These are phyloP conservation scores for Tridacna gigas DNA, from an alignment of 2,888 invertebrate genomes.

Conservation along the genomic window DNA sequence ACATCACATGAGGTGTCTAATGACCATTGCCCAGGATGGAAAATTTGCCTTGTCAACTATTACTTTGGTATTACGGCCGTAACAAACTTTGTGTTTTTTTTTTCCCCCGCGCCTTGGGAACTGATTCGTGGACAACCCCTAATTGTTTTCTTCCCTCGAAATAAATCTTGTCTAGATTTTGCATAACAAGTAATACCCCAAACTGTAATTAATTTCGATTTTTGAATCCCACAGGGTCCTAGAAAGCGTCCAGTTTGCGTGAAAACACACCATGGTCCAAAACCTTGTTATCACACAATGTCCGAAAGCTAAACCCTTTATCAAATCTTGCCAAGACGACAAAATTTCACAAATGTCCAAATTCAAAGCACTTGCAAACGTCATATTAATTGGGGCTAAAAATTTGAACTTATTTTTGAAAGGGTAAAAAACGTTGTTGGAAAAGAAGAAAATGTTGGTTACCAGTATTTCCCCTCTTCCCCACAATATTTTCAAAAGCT, in stretches of 20 bases:
- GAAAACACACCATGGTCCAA: background rate
- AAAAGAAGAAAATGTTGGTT: no score
- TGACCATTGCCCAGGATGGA: no score
- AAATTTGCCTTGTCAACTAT: no score
- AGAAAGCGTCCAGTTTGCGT: background rate
- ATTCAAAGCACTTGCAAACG: no score
- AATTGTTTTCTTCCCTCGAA: slow-evolving; percentile 1
- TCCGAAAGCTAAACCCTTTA: background rate
- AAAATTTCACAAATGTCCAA: no score
- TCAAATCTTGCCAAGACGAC: no score
- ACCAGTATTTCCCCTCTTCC: no score
- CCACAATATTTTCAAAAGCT: no score
- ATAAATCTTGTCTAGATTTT: slow-evolving; percentile 5
- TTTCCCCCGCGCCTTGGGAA: background rate
- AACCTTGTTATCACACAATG: slow-evolving; percentile 7
- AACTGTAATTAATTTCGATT: slow-evolving; percentile 11
- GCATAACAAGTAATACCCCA: slow-evolving; percentile 3
- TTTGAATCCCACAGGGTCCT: background rate
- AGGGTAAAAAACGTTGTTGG: no score
- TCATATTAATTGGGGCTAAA: no score
- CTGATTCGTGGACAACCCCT: background rate
- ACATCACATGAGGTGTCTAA: no score
- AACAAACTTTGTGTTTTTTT: background rate
- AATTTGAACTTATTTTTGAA: no score
- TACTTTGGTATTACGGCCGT: background rate